Evolutionary conservation across 2,888 invertebrate species (phyloP).

Genomic region (Agrilus biguttatus): DNA sequence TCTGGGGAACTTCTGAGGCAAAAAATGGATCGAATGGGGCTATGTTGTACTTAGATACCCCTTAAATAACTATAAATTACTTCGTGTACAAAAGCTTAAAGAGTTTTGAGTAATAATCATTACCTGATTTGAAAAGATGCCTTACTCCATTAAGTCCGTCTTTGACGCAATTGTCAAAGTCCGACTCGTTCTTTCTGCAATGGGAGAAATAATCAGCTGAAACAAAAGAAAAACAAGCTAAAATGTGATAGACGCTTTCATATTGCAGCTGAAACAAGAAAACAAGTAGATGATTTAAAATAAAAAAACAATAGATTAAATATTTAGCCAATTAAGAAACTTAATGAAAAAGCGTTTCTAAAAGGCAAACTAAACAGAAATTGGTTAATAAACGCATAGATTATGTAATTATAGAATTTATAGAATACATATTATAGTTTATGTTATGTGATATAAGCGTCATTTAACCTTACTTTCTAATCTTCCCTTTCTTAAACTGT

Average conservation of each 20-base stretch:
- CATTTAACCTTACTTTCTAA: too few species aligned
- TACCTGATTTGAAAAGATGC: conserved; percentile 57
- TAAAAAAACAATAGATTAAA: too few species aligned
- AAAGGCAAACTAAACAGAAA: too few species aligned
- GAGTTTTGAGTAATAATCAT: background rate
- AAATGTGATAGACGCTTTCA: too few species aligned
- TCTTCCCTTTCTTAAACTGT: too few species aligned
- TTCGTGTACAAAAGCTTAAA: background rate
- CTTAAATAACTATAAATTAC: conserved; percentile 27
- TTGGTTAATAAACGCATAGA: too few species aligned
- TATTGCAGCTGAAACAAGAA: conserved; percentile 22
- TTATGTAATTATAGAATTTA: too few species aligned
- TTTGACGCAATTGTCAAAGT: conserved; percentile 60
- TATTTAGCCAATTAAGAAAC: too few species aligned
- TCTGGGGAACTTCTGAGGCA: conserved; percentile 48
- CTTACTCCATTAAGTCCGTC: conserved; percentile 55
- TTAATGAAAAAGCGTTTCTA: too few species aligned
- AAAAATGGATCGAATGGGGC: conserved; percentile 68
- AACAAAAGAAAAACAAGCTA: conserved; percentile 11
- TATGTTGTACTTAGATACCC: conserved; percentile 56
- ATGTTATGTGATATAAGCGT: too few species aligned
- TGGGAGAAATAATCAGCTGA: conserved; percentile 33
- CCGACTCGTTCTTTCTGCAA: conserved; percentile 44
- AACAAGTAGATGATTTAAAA: too few species aligned
- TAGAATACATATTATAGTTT: too few species aligned